phyloP scores from a whole-genome alignment of 2,888 invertebrate species.

The Lymantria monacha region DNA sequence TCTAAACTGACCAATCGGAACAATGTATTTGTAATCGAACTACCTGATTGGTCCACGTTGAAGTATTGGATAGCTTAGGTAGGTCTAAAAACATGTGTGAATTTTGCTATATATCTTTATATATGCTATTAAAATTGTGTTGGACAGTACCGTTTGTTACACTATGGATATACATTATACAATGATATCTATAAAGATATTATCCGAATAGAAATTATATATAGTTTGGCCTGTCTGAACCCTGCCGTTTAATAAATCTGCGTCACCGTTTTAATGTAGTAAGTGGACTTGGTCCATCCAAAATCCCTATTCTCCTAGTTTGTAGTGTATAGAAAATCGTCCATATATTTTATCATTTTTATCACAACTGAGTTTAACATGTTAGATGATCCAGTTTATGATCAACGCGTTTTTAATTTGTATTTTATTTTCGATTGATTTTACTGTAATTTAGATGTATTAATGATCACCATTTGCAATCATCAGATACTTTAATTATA shows the following conservation, averaged over 20 bases:
- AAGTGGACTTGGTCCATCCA: background rate
- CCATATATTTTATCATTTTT: constrained; percentile 8
- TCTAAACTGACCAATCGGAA: constrained; percentile 9
- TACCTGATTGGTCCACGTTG: constrained; percentile 10
- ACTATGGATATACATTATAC: too few relatives aligned
- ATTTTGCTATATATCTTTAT: constrained; percentile 19
- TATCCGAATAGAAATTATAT: background rate
- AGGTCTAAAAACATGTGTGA: constrained; percentile 23
- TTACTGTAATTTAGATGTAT: constrained; percentile 41
- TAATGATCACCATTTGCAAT: background rate
- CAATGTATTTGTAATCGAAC: constrained; percentile 9
- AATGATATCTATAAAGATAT: background rate
- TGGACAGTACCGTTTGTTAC: background rate
- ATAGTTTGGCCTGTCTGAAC: background rate
- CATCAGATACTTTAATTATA: too few relatives aligned
- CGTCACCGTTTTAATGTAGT: background rate
- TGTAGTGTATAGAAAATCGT: background rate
- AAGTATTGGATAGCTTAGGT: constrained; percentile 17
- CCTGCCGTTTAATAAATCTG: background rate
- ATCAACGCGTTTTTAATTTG: constrained; percentile 33
- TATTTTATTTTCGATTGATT: constrained; percentile 43
- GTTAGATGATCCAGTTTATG: constrained; percentile 25
- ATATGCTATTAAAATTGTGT: constrained; percentile 9
- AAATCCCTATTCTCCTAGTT: constrained; percentile 3
- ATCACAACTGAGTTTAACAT: constrained; percentile 23